Evolutionary conservation across 2,888 invertebrate genomes (phyloP).

Genomic region (Resseliella maxima): DNA sequence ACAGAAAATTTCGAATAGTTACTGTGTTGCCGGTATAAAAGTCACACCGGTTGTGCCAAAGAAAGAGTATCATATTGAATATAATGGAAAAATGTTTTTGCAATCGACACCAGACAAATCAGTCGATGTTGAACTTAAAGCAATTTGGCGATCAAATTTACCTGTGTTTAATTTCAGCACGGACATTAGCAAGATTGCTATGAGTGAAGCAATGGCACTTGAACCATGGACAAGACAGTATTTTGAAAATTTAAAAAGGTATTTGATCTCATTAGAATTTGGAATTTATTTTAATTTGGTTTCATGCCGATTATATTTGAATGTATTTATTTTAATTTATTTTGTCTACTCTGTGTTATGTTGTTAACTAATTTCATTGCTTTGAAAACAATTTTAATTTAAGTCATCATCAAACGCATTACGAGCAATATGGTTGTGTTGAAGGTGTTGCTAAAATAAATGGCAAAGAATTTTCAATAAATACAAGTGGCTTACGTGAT

Average conservation of each 20-base stretch:
- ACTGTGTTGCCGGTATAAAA: conserved; percentile 73
- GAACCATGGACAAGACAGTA: conserved; percentile 77
- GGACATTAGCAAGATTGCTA: conserved; percentile 72
- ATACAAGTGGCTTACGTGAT: conserved; percentile 75
- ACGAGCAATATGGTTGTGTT: conserved; percentile 78
- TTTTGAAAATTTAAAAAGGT: conserved; percentile 75
- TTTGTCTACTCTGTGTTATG: no score
- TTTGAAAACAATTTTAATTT: no score
- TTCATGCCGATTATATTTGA: no score
- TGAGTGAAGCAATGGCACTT: conserved; percentile 75
- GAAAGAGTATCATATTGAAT: conserved; percentile 76
- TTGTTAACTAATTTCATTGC: no score
- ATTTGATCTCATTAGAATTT: no score
- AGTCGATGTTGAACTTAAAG: conserved; percentile 71
- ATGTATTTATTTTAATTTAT: no score
- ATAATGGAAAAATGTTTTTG: conserved; percentile 73
- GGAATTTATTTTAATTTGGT: no score
- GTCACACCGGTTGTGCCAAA: conserved; percentile 74
- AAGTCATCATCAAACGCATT: conserved; percentile 79
- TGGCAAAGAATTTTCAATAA: conserved; percentile 68
- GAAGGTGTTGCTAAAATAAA: conserved; percentile 71
- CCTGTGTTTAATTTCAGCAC: conserved; percentile 76
- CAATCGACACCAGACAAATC: conserved; percentile 64
- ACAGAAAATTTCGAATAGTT: conserved; percentile 65
- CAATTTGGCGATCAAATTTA: conserved; percentile 73